Evolutionary conservation across 1,140 invertebrate species (phyloP), one percentile per base, ranked within the genome.

Genomic region (Lepidurus arcticus): DNA sequence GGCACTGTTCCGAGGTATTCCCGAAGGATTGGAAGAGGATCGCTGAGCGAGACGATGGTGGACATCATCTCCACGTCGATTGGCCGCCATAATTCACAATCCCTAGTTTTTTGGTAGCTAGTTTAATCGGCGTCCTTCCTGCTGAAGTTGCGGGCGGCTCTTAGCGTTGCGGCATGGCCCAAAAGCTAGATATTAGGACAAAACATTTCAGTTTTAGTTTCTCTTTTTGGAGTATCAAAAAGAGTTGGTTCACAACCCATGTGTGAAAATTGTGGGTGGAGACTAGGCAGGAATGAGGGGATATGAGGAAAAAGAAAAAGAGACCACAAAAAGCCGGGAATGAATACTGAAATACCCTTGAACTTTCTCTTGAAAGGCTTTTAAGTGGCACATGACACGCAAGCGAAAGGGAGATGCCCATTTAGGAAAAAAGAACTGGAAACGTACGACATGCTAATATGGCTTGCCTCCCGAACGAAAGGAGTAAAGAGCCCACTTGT

Each of bases 31-130:
- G 74, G 74, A 44, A 21, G 74, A 44, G 24, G 74, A 16, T 42
- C 74, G 74, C 42, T 75, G 74, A 24, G 74, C 42, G 24, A 26
- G 79, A 86, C 44, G 75, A 79, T 3, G 85, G 86, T 26, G 88
- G 81, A 80, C 88, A 94, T 80, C 95, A 94, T 47, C 95, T 95
- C 82, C 97, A 95, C 16, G 97, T 86, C 1, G 93, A 91, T 34
- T 97, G 84, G 74, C 87, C 87, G 9, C 88, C 86, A 34, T 94
- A 95, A 80, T 89, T 94, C 34, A 95, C 91, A 65, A 65, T 7
- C 53, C 53, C 53, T 13, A 4, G 21, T 21, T 65, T 21, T 65
- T 7, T 65, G 8, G 53, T 13, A 65, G 6, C 6, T 65, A 21
- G 45, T 65, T 65, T 21, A 65, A 0, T 65, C 7, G 53, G 53